Conservation (phyloP, 2,797 vertebrate genomes). For the Rhinichthys osculus region DNA sequence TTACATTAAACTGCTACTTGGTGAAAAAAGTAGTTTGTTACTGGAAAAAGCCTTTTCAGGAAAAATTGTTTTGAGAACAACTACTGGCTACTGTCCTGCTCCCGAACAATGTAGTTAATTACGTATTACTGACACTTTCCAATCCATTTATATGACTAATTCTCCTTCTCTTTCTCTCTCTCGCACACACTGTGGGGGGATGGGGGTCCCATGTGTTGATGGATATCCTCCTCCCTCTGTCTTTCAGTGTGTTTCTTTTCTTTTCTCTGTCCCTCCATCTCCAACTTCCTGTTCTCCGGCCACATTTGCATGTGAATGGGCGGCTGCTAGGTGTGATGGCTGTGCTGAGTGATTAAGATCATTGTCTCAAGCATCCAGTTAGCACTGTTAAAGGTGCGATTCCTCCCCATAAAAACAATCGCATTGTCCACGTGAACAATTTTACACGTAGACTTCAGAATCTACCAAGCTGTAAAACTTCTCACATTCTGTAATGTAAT, state of each 20-base stretch:
- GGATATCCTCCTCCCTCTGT: slow-evolving; percentile 41
- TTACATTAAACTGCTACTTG: background rate
- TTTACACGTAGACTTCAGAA: background rate
- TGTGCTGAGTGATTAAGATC: slow-evolving; percentile 55
- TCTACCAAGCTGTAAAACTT: slow-evolving; percentile 4
- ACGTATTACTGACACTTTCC: background rate
- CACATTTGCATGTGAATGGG: slow-evolving; percentile 58
- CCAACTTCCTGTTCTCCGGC: slow-evolving; percentile 7
- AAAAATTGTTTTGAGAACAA: background rate
- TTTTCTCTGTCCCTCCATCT: slow-evolving; percentile 42
- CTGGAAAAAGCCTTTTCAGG: background rate
- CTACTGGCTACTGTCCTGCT: background rate
- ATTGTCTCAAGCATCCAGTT: slow-evolving; percentile 58
- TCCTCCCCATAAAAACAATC: slow-evolving; percentile 14
- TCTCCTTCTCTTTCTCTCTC: slow-evolving; percentile 25
- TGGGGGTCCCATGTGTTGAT: slow-evolving; percentile 31
- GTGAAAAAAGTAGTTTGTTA: background rate
- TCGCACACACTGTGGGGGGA: slow-evolving; percentile 3
- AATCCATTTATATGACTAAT: slow-evolving; percentile 8
- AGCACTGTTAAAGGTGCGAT: slow-evolving; percentile 39
- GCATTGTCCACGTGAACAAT: background rate
- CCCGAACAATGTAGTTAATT: background rate
- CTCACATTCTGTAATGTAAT: background rate
- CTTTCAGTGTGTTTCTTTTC: slow-evolving; percentile 28
- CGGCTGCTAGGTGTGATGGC: slow-evolving; percentile 50